These are phyloP conservation scores for Psococerastis gibbosa DNA, from an alignment of 2,888 invertebrate species.

Conservation along the genomic window DNA sequence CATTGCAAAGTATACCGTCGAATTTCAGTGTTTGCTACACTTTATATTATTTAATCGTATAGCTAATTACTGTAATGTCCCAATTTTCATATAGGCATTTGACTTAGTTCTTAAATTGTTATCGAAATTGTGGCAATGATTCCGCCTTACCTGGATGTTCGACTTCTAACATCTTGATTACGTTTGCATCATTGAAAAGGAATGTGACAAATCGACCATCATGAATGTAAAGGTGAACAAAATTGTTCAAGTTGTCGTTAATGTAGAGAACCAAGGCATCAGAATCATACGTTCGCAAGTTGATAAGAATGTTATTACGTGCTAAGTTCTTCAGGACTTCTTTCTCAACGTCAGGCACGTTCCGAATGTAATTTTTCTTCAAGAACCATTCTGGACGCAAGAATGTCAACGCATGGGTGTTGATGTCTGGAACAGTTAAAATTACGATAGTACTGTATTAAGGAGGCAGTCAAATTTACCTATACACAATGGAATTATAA, in stretches of 20 bases:
- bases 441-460: no score
- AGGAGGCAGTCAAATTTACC: no score
- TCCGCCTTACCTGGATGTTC: constrained; percentile 41
- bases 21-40: no score
- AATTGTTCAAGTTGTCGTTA: constrained; percentile 84
- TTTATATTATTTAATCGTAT: no score
- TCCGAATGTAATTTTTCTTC: constrained; percentile 55
- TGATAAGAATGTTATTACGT: constrained; percentile 63
- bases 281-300: constrained; percentile 69
- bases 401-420: constrained; percentile 74
- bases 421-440: constrained; percentile 65
- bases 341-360: constrained; percentile 39
- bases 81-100: no score
- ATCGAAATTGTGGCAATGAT: no score
- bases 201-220: constrained; percentile 64
- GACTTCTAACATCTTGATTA: constrained; percentile 60
- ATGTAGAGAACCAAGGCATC: constrained; percentile 72
- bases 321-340: constrained; percentile 51
- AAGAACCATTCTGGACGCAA: constrained; percentile 60
- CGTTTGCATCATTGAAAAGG: constrained; percentile 62
- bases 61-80: no score
- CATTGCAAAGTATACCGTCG: no score
- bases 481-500: no score
- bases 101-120: no score
- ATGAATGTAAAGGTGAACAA: constrained; percentile 70